These are phyloP conservation scores for Lasioglossum morio DNA, from an alignment of 2,888 invertebrate genomes.

Conservation along the genomic window DNA sequence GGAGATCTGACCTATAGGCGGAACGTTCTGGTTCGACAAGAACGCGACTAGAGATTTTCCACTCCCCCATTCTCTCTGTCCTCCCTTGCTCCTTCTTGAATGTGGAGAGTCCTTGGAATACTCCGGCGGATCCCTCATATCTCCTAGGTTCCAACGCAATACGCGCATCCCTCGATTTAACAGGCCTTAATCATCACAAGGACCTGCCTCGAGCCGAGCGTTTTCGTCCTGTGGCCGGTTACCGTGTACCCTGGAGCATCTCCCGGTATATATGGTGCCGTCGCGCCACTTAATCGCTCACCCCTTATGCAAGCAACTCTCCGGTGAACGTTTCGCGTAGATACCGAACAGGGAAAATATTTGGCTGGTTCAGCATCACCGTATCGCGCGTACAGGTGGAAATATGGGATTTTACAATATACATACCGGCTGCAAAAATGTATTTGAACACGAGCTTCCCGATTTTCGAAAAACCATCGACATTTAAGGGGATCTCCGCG, in stretches of 20 bases:
- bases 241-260: slow-evolving; percentile 35
- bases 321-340: slow-evolving; percentile 28
- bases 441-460: neutral
- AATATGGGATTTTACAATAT: neutral
- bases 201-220: slow-evolving; percentile 69
- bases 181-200: slow-evolving; percentile 81
- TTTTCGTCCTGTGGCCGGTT: slow-evolving; percentile 70
- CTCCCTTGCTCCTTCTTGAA: slow-evolving; percentile 57
- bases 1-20: slow-evolving; percentile 21
- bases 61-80: slow-evolving; percentile 22
- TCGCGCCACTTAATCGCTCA: slow-evolving; percentile 57
- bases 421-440: neutral
- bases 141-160: slow-evolving; percentile 70
- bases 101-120: slow-evolving; percentile 77
- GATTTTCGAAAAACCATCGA: neutral
- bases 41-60: slow-evolving; percentile 51
- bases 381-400: neutral
- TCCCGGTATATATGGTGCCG: slow-evolving; percentile 23
- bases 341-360: slow-evolving; percentile 28
- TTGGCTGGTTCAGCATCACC: slow-evolving; percentile 10
- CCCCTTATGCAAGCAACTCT: slow-evolving; percentile 40
- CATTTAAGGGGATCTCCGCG: neutral
- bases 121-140: slow-evolving; percentile 75
- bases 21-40: slow-evolving; percentile 42
- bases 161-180: slow-evolving; percentile 78